Percentiles rank a stretch among this genome's conserved stretches.
Conservation (phyloP, 2,888 invertebrate genomes). For the Homarus gammarus region DNA sequence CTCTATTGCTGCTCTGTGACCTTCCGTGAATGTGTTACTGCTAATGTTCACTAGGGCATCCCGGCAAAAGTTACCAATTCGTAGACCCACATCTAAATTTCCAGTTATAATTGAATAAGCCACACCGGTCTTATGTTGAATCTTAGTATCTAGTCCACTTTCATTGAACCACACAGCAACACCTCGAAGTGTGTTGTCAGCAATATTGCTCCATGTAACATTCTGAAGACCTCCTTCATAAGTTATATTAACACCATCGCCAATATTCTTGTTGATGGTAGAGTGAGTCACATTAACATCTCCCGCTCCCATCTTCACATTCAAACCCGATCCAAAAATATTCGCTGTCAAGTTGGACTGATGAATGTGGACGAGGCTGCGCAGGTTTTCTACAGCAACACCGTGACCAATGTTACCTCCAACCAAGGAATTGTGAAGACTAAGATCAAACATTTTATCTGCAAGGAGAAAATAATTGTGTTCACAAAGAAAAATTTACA, state of each 20-base stretch:
- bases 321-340: slow-evolving; percentile 92
- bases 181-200: slow-evolving; percentile 93
- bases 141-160: slow-evolving; percentile 88
- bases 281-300: slow-evolving; percentile 96
- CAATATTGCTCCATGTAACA: slow-evolving; percentile 90
- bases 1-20: slow-evolving; percentile 88
- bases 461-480: slow-evolving; percentile 2
- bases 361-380: slow-evolving; percentile 92
- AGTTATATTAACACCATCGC: slow-evolving; percentile 97
- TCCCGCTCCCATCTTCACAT: slow-evolving; percentile 93
- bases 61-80: slow-evolving; percentile 96
- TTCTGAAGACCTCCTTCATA: slow-evolving; percentile 96
- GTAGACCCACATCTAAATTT: slow-evolving; percentile 92
- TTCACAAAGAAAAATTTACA: not conserved
- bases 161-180: slow-evolving; percentile 94
- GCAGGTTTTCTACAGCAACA: slow-evolving; percentile 93
- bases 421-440: slow-evolving; percentile 90
- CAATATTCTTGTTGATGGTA: slow-evolving; percentile 92
- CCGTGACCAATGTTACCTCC: slow-evolving; percentile 96
- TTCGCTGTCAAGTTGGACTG: slow-evolving; percentile 91
- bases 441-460: slow-evolving; percentile 89
- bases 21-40: slow-evolving; percentile 89
- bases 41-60: slow-evolving; percentile 90
- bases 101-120: slow-evolving; percentile 92
- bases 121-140: slow-evolving; percentile 91